Evolutionary conservation across 2,797 vertebrate genomes (phyloP).

Genomic region (Sebastes itinus): DNA sequence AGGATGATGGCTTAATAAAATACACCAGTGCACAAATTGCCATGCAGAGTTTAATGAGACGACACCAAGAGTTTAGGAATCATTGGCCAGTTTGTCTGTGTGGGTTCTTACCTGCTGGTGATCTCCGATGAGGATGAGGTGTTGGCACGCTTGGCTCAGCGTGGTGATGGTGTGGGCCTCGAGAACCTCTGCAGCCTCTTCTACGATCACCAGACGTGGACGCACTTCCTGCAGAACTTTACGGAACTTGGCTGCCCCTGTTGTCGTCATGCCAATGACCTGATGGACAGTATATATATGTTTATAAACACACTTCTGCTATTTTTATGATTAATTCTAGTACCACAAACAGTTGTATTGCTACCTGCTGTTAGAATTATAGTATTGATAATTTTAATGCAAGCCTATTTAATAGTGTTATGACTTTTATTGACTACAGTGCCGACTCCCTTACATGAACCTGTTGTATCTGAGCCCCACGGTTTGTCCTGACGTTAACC

Average conservation of each 20-base stretch:
- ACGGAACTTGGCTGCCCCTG: conserved; percentile 93
- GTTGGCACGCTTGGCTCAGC: conserved; percentile 89
- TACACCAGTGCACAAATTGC: not conserved
- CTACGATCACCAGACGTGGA: conserved; percentile 89
- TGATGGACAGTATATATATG: conserved; percentile 4
- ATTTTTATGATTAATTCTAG: not conserved
- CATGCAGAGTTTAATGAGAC: not conserved
- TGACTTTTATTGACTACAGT: not conserved
- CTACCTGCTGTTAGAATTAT: not conserved
- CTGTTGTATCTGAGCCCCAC: not conserved
- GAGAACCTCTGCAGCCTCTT: conserved; percentile 95
- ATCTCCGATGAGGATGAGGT: conserved; percentile 96
- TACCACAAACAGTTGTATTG: not conserved
- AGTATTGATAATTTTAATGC: not conserved
- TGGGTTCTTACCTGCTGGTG: conserved; percentile 90
- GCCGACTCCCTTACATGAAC: not conserved
- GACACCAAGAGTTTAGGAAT: not conserved
- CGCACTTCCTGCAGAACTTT: conserved; percentile 86
- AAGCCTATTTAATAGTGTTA: not conserved
- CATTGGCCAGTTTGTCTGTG: not conserved
- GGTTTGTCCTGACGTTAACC: not conserved
- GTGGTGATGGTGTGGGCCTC: conserved; percentile 95
- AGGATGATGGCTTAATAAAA: not conserved
- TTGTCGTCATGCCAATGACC: conserved; percentile 97
- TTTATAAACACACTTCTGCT: not conserved